These are phyloP conservation scores for Aurelia sp. DNA, from an alignment of 30 jellyfish, hydroid and myxozoan species.

Conservation along the genomic window DNA sequence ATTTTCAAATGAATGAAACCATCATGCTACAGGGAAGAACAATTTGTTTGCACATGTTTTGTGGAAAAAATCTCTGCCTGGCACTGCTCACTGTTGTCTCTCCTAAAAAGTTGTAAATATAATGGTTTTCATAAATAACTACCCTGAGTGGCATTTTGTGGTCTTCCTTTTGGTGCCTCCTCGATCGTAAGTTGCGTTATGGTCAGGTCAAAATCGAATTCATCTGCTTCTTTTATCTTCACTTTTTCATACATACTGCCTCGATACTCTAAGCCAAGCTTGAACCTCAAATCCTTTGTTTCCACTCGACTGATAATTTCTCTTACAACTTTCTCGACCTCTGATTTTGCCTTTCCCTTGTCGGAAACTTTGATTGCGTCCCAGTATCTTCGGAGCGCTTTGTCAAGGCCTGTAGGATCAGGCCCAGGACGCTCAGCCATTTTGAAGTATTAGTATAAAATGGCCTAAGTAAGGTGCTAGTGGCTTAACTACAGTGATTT, in stretches of 20 bases:
- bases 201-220: conserved; percentile 66
- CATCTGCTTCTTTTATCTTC: conserved; percentile 66
- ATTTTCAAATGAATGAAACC: too few relatives aligned
- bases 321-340: conserved; percentile 14
- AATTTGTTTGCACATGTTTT: too few relatives aligned
- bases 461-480: too few relatives aligned
- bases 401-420: not conserved
- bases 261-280: conserved; percentile 54
- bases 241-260: conserved; percentile 66
- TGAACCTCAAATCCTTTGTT: conserved; percentile 45
- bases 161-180: conserved; percentile 29
- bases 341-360: conserved; percentile 5
- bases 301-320: conserved; percentile 31
- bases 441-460: too few relatives aligned
- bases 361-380: conserved; percentile 28
- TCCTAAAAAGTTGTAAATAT: too few relatives aligned
- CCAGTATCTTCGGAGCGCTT: conserved; percentile 8
- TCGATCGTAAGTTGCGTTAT: conserved; percentile 31
- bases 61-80: not conserved
- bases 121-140: not conserved
- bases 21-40: too few relatives aligned
- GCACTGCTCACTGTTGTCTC: too few relatives aligned
- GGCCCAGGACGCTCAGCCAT: not conserved
- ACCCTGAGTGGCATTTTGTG: conserved; percentile 9
- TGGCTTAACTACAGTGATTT: too few relatives aligned